Evolutionary conservation across 2,797 vertebrate genomes (phyloP).

Genomic region (Buceros bicornis): DNA sequence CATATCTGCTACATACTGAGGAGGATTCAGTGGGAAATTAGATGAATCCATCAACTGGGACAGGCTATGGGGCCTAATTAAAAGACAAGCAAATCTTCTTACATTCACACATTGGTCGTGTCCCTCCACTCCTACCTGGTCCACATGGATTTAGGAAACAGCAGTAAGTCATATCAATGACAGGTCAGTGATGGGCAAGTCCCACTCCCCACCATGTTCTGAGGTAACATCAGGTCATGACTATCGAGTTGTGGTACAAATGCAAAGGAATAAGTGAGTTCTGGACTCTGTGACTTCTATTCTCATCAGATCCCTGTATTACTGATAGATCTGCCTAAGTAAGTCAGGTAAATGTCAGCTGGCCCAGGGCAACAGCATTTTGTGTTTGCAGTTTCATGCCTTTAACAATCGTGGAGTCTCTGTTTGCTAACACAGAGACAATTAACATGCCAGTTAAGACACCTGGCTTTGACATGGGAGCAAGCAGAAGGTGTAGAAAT

Average conservation of each 20-base stretch:
- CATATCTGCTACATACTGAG: neutral
- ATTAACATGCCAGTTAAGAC: constrained; percentile 56
- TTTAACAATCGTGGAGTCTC: neutral
- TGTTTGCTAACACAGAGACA: neutral
- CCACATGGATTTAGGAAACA: neutral
- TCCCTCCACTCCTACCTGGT: neutral
- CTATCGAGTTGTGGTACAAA: neutral
- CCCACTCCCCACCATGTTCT: neutral
- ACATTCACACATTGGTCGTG: neutral
- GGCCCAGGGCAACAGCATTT: neutral
- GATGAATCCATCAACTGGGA: neutral
- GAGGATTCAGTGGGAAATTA: neutral
- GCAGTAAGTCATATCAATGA: neutral
- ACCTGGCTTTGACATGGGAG: constrained; percentile 55
- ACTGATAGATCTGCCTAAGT: neutral
- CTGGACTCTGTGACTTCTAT: neutral
- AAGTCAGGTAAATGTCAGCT: neutral
- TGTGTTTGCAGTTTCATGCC: neutral
- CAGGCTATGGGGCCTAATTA: neutral
- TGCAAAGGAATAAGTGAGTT: neutral
- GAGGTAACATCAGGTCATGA: neutral
- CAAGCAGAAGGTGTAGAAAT: constrained; percentile 53
- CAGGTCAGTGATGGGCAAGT: neutral
- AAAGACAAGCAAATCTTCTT: neutral
- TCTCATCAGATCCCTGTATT: neutral